A percentile compares a stretch with the other conserved stretches of the same genome.
These are phyloP conservation scores for Rhinopomastus cyanomelas DNA, from an alignment of 2,113 vertebrate species.

Conservation along the genomic window DNA sequence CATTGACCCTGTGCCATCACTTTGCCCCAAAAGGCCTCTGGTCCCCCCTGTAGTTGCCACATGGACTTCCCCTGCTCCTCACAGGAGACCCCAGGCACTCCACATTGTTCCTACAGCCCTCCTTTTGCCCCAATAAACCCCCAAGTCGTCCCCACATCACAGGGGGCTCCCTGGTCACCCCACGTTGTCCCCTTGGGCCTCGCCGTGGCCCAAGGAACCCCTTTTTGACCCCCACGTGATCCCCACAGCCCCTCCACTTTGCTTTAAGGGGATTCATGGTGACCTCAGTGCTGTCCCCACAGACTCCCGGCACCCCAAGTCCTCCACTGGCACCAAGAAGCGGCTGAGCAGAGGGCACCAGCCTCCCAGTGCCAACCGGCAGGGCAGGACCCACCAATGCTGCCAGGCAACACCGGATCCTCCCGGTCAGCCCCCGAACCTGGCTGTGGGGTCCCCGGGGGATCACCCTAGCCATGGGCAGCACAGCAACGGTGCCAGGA, in stretches of 20 bases:
- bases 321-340: not conserved
- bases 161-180: not conserved
- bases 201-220: no score
- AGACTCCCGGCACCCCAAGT: not conserved
- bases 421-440: rapidly evolving
- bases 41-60: no score
- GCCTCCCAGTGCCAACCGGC: not conserved
- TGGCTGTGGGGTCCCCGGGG: rapidly evolving
- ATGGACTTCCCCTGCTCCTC: no score
- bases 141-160: no score
- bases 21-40: no score
- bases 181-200: no score
- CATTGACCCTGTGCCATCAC: no score
- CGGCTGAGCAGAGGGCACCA: not conserved
- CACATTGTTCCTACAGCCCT: no score
- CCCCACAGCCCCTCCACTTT: not conserved
- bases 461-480: rapidly evolving
- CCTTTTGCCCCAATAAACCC: no score
- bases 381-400: rapidly evolving
- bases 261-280: not conserved
- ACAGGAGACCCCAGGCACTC: no score
- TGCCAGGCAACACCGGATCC: rapidly evolving
- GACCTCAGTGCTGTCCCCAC: not conserved
- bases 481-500: rapidly evolving
- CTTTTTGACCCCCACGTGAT: not conserved